Base-by-base conservation (phyloP, 2,797 vertebrate species). In the Anabas testudineus region DNA sequence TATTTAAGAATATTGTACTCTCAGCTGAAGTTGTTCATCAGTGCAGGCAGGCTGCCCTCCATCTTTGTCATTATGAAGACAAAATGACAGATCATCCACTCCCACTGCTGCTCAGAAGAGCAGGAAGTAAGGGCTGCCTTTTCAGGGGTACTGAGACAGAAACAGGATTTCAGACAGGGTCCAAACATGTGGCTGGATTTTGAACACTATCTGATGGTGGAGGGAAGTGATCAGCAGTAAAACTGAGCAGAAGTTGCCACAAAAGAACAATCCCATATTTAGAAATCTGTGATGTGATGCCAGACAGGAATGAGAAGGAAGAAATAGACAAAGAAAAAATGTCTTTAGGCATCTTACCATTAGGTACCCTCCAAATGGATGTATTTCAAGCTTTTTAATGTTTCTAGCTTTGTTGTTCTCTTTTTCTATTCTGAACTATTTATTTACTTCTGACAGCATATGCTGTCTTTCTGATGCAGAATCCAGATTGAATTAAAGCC, bases 391-490 rank as follows among this genome's bases (percentile, higher is more conserved):
- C 43, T 59, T 72, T 80, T 56, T 36, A 36, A 68, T 74, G 47
- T 71, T 74, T 79, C 56, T 42, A 30, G 58, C 42, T 58, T 72
- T 80, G 77, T 78, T 59, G 7, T 68, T 71, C 71, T 12, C 68
- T 68, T 55, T 47, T 80, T 47, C 30, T 82, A 48, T 73, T 66
- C 76, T 84, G 67, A 73, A 49, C 60, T 87, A 77, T 87, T 88
- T 87, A 81, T 88, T 89, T 86, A 86, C 81, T 88, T 58, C 62
- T 74, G 64, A 84, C 78, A 84, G 82, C 79, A 83, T 63, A 47
- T 82, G 61, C 67, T 71, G 51, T 63, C 70, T 85, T 77, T 77
- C 73, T 85, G 81, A 83, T 85, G 80, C 84, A 85, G 59, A 73
- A 76, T 73, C 78, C 67, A 83, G 76, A 83, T 75, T 85, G 78